A percentile compares a stretch with the other conserved stretches of the same genome.
Conservation (phyloP, 2,888 invertebrate species). For the Ichneumoninae sp. region DNA sequence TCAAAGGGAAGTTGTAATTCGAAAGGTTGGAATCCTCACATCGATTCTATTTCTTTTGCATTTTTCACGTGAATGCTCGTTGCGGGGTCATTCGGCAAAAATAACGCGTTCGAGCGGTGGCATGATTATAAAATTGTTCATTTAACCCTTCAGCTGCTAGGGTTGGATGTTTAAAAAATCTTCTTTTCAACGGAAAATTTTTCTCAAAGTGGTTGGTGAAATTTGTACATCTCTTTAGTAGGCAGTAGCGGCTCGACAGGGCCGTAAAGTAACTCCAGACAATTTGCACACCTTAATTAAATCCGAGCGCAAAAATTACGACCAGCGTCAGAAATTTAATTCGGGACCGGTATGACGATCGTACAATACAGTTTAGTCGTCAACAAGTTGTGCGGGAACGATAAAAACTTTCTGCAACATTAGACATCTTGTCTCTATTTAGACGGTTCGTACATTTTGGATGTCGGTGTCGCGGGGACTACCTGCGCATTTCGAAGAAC, state of each 20-base stretch:
- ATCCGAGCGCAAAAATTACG: background rate
- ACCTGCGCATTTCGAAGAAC: constrained; percentile 29
- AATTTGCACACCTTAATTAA: constrained; percentile 36
- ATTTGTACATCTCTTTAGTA: background rate
- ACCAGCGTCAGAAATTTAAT: constrained; percentile 7
- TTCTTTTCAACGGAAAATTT: background rate
- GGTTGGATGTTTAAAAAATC: background rate
- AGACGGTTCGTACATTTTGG: constrained; percentile 20
- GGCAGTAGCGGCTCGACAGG: background rate
- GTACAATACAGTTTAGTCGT: constrained; percentile 59
- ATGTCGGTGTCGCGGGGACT: background rate
- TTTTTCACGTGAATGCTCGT: background rate
- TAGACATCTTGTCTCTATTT: constrained; percentile 66
- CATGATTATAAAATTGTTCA: no score
- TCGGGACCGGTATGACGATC: constrained; percentile 23
- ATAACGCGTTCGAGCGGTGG: no score
- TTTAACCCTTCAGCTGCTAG: no score
- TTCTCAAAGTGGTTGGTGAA: background rate
- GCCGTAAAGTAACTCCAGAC: constrained; percentile 13
- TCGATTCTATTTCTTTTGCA: background rate
- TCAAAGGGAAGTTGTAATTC: background rate
- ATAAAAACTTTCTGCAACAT: constrained; percentile 68
- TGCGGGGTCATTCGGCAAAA: no score
- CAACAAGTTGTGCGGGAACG: constrained; percentile 38
- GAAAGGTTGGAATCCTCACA: background rate